Conservation (phyloP, 2,797 vertebrate genomes). For the Sebastes steindachneri region DNA sequence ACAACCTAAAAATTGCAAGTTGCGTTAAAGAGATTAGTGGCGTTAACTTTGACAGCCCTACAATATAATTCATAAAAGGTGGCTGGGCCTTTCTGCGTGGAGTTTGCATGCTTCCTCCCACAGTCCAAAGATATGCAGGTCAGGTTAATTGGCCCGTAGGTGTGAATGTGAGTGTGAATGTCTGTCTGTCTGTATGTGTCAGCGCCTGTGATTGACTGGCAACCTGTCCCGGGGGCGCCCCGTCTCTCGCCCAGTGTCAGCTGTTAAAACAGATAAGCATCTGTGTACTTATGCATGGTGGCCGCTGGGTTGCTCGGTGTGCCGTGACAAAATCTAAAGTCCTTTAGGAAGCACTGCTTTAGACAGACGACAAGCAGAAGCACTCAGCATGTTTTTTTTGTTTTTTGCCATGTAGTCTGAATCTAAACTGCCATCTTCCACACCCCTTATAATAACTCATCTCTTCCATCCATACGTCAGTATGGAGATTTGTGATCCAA, state of each 20-base stretch:
- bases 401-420: not conserved
- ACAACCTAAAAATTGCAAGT: too few relatives aligned
- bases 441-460: not conserved
- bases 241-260: not conserved
- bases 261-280: not conserved
- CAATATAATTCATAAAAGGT: too few relatives aligned
- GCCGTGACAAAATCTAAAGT: not conserved
- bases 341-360: not conserved
- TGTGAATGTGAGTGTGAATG: too few relatives aligned
- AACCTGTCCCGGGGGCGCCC: not conserved
- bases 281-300: not conserved
- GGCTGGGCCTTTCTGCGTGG: too few relatives aligned
- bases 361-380: not conserved
- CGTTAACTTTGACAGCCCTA: too few relatives aligned
- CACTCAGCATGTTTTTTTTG: not conserved
- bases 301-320: not conserved
- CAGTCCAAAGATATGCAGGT: not conserved
- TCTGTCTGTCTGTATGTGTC: too few relatives aligned
- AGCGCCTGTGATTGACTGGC: not conserved
- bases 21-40: too few relatives aligned
- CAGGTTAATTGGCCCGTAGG: too few relatives aligned
- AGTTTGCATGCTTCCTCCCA: too few relatives aligned
- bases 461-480: conserved; percentile 16
- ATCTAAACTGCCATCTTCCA: not conserved
- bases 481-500: conserved; percentile 96